Percentiles rank a stretch among this genome's conserved stretches.
Conservation (phyloP, 2,797 vertebrate species). For the Sebastes aleutianus region DNA sequence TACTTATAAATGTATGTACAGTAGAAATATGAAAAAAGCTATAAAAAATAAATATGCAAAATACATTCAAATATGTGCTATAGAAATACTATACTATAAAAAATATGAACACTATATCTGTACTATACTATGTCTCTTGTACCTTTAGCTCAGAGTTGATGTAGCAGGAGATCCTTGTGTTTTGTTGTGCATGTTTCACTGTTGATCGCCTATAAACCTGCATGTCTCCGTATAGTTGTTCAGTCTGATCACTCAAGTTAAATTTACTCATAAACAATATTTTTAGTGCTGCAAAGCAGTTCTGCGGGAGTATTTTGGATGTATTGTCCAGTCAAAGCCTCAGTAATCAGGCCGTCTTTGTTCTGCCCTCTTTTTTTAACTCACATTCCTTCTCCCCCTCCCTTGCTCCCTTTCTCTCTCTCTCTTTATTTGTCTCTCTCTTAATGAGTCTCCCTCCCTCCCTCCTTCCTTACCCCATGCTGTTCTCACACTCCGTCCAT, state of each 20-base stretch:
- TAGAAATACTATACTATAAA: not conserved
- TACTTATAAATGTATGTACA: too few species aligned
- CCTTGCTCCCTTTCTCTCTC: not conserved
- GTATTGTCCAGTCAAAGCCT: constrained; percentile 44
- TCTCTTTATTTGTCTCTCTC: constrained; percentile 33
- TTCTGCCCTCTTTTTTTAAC: constrained; percentile 29
- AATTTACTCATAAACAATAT: too few species aligned
- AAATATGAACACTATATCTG: not conserved
- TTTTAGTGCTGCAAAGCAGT: not conserved
- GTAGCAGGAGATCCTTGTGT: not conserved
- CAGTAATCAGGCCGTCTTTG: constrained; percentile 11
- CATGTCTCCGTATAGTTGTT: too few species aligned
- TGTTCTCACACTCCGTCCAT: constrained; percentile 56
- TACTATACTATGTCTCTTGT: not conserved
- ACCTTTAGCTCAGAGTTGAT: not conserved
- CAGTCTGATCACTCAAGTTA: too few species aligned
- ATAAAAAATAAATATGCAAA: too few species aligned
- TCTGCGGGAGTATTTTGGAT: constrained; percentile 1
- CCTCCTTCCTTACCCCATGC: constrained; percentile 1
- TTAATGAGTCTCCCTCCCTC: constrained; percentile 11
- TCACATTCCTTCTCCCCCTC: constrained; percentile 34
- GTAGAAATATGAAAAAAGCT: not conserved
- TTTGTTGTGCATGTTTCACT: not conserved
- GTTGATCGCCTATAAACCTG: too few species aligned
- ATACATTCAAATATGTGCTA: too few species aligned